phyloP scores from a whole-genome alignment of 2,888 invertebrate species.

The Siphlonurus alternatus region DNA sequence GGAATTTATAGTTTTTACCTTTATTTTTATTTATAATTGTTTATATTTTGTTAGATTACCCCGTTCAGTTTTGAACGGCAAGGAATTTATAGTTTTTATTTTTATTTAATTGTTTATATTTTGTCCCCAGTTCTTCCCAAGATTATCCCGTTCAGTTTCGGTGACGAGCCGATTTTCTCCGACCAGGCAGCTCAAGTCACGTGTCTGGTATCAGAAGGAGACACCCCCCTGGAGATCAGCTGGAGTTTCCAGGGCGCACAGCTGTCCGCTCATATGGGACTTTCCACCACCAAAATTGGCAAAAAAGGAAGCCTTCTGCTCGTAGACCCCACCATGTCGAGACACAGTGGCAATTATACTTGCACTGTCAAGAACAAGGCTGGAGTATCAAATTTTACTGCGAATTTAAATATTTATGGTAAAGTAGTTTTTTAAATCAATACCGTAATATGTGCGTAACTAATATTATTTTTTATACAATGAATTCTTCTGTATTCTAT shows the following conservation, averaged over 20 bases:
- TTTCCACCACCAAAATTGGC: slow-evolving; percentile 35
- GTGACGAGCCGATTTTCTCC: slow-evolving; percentile 45
- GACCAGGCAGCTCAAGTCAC: slow-evolving; percentile 64
- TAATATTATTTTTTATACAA: background rate
- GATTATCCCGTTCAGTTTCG: slow-evolving; percentile 52
- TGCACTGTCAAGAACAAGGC: slow-evolving; percentile 8
- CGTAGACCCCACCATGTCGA: slow-evolving; percentile 46
- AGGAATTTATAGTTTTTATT: no score
- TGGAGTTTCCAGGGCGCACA: slow-evolving; percentile 42
- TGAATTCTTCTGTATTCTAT: background rate
- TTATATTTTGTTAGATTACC: no score
- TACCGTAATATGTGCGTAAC: background rate
- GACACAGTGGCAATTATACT: slow-evolving; percentile 47
- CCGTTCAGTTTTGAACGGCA: no score
- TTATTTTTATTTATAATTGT: no score
- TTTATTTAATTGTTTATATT: no score
- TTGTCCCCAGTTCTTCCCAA: slow-evolving; percentile 49
- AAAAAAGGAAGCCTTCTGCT: slow-evolving; percentile 46
- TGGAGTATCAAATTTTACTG: background rate
- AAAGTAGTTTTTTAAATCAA: background rate
- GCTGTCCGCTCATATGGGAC: slow-evolving; percentile 26
- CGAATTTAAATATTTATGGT: slow-evolving; percentile 7
- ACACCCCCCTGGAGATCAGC: slow-evolving; percentile 31
- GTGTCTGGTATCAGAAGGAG: slow-evolving; percentile 34
- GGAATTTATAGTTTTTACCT: no score